Conservation (phyloP, 1,140 invertebrate species). For the Solenopsis fugax region DNA sequence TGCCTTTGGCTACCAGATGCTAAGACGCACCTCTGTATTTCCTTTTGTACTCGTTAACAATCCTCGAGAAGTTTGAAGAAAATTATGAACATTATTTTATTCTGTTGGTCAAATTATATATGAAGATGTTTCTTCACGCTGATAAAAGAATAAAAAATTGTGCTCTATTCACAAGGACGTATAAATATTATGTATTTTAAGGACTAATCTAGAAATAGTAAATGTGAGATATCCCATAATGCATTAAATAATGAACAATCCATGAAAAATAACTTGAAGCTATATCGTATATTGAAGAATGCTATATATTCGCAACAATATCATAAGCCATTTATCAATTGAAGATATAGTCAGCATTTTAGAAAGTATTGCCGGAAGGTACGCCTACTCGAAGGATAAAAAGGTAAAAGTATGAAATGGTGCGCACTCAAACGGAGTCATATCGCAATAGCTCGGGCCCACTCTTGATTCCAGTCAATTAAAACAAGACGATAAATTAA, state of each 20-base stretch:
- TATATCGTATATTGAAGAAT: background rate
- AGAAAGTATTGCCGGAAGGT: constrained; percentile 50
- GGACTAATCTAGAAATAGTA: too few relatives aligned
- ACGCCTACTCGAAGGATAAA: constrained; percentile 65
- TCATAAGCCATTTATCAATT: constrained; percentile 1
- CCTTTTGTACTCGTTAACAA: too few relatives aligned
- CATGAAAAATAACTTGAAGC: background rate
- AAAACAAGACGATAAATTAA: constrained; percentile 54
- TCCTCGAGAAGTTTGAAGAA: background rate
- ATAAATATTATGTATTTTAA: background rate
- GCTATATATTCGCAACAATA: background rate
- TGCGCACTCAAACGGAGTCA: constrained; percentile 63
- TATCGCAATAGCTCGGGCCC: constrained; percentile 62
- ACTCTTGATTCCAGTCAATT: constrained; percentile 50
- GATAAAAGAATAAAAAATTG: background rate
- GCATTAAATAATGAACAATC: background rate
- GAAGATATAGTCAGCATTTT: constrained; percentile 14
- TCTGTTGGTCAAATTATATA: background rate
- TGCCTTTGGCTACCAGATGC: too few relatives aligned
- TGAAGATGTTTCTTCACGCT: background rate
- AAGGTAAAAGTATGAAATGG: constrained; percentile 20
- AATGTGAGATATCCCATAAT: background rate
- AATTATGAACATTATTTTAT: background rate
- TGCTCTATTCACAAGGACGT: background rate
- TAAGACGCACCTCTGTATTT: too few relatives aligned